Evolutionary conservation across 2,113 vertebrate genomes (phyloP), one percentile per base, ranked within the genome.

Genomic region (Nyctibius bracteatus): DNA sequence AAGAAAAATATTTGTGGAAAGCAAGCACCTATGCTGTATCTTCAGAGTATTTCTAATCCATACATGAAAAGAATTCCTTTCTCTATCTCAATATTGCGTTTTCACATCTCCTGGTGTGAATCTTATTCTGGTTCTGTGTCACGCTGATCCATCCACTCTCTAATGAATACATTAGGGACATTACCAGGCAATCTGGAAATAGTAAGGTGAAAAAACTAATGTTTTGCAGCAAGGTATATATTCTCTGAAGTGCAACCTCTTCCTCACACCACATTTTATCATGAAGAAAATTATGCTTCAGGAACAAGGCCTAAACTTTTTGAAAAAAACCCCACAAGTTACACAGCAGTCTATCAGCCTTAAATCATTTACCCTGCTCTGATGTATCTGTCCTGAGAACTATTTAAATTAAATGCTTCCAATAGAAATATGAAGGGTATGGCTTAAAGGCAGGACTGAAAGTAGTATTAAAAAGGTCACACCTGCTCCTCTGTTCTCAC

Each of bases 111-210:
- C 58, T 88, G 72, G 78, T 81, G 84, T 59, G 89, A 94, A 72
- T 70, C 47, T 75, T 72, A 79, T 47, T 68, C 71, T 54, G 28
- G 28, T 86, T 67, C 65, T 57, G 30, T 67, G 86, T 33, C 85
- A 79, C 4, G 1, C 28, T 47, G 74, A 81, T 80, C 66, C 85
- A 52, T 73, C 7, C 0, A 18, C 52, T 52, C 49, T 70, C 66
- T 91, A 92, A 94, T 83, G 81, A 96, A 94, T 72, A 55, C 72
- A 63, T 44, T 21, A 90, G 86, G 78, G 88, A 95, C 44, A 37
- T 86, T 83, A 83, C 24, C 44, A 77, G 44, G 74, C 63, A 61
- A 74, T 66, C 46, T 80, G 58, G 67, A 86, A 82, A 82, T 27
- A 65, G 1, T 18, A 39, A 94, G 46, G 51, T 59, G 58, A 77